Conservation (phyloP, 2,113 vertebrate species). For the Zapus hudsonius region DNA sequence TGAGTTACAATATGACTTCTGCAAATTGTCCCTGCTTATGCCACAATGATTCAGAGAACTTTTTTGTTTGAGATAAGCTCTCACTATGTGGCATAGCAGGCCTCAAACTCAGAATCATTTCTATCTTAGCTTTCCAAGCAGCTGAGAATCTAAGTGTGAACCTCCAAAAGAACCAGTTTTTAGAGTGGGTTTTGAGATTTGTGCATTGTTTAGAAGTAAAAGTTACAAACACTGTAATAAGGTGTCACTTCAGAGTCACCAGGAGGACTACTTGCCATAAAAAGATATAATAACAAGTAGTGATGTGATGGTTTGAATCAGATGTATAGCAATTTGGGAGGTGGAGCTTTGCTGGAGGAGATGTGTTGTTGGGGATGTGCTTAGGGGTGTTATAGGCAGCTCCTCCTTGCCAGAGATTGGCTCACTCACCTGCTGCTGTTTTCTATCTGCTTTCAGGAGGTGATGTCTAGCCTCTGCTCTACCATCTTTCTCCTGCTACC, state of each 20-base stretch:
- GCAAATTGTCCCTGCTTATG: background rate
- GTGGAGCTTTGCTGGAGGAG: too few relatives aligned
- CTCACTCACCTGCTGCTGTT: too few relatives aligned
- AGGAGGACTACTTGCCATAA: background rate
- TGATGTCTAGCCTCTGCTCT: too few relatives aligned
- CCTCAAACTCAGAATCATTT: background rate
- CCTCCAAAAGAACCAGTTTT: background rate
- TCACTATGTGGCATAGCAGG: background rate
- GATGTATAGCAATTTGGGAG: too few relatives aligned
- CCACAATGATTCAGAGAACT: background rate
- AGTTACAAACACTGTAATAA: background rate
- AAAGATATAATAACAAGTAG: background rate
- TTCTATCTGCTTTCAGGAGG: too few relatives aligned
- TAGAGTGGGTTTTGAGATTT: background rate
- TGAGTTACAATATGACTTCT: slow-evolving; percentile 22
- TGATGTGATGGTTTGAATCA: too few relatives aligned
- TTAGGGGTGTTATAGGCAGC: too few relatives aligned
- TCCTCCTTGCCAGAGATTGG: too few relatives aligned
- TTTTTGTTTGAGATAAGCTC: background rate
- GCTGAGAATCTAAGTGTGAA: background rate
- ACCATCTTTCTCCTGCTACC: too few relatives aligned
- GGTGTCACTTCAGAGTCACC: background rate
- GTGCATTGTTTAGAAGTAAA: background rate
- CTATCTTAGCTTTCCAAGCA: background rate
- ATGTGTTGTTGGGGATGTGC: too few relatives aligned